These are phyloP conservation scores for Molossus alvarezi DNA, from an alignment of 2,797 vertebrate genomes.

Conservation along the genomic window DNA sequence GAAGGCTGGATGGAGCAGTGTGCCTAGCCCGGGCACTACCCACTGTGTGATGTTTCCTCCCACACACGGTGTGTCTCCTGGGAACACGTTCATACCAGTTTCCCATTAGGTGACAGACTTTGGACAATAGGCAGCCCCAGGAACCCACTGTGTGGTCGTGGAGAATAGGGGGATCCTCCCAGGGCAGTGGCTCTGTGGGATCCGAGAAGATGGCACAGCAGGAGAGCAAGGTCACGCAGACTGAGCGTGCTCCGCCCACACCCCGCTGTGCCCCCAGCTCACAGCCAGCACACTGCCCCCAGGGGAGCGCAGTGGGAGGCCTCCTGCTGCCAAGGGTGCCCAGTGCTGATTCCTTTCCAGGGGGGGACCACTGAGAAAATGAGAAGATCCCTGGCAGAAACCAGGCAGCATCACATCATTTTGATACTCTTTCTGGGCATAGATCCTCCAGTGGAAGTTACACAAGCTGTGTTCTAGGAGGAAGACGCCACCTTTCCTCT, in stretches of 20 bases:
- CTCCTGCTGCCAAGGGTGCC: neutral
- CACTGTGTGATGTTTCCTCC: neutral
- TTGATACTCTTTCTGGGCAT: neutral
- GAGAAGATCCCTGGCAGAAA: neutral
- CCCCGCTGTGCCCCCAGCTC: no score
- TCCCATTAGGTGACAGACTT: neutral
- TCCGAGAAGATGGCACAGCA: neutral
- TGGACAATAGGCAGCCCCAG: neutral
- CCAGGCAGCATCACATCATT: neutral
- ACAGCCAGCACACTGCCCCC: neutral
- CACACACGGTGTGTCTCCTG: neutral
- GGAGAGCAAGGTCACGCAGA: neutral
- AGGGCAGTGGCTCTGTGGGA: neutral
- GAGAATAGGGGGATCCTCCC: neutral
- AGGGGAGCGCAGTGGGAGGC: neutral
- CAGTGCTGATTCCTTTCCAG: neutral
- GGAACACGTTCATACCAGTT: neutral
- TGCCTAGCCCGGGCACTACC: neutral
- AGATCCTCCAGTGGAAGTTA: conserved; percentile 4
- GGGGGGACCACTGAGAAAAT: neutral
- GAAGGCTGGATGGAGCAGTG: neutral
- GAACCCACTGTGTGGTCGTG: rapidly evolving
- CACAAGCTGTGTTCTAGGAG: neutral
- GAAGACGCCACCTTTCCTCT: neutral
- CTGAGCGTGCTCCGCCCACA: neutral